Conservation (phyloP, 2,888 invertebrate genomes). For the Mallateleia sp. region DNA sequence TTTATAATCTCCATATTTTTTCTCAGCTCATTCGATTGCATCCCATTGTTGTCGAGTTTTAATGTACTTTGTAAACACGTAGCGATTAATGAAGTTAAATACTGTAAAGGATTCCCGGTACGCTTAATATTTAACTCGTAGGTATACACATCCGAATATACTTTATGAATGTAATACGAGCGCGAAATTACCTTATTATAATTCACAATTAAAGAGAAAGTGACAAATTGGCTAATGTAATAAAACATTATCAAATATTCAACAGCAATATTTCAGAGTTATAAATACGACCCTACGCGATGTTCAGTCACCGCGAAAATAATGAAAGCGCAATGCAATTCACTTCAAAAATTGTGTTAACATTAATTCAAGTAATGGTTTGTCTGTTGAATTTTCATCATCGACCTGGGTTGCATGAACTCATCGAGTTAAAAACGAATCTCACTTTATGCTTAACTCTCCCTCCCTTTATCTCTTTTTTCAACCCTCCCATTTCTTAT, state of each 20-base stretch:
- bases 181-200: constrained; percentile 53
- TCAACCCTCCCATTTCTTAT: constrained; percentile 26
- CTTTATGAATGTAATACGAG: constrained; percentile 53
- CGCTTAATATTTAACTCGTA: constrained; percentile 47
- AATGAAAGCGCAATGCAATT: constrained; percentile 60
- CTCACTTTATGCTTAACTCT: too few species aligned
- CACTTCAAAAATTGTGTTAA: constrained; percentile 57
- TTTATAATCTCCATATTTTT: constrained; percentile 26
- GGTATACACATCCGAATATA: constrained; percentile 17
- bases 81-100: constrained; percentile 54
- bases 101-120: constrained; percentile 37
- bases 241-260: constrained; percentile 69
- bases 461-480: background rate
- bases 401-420: constrained; percentile 23
- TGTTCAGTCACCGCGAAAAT: constrained; percentile 54
- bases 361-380: constrained; percentile 63
- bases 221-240: constrained; percentile 65
- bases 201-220: constrained; percentile 65
- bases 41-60: constrained; percentile 28
- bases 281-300: constrained; percentile 35
- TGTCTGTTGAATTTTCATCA: constrained; percentile 57
- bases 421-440: constrained; percentile 29
- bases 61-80: constrained; percentile 37
- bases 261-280: constrained; percentile 57
- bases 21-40: background rate